Conservation (phyloP, 2,113 vertebrate genomes). For the human region GRCh38 chr11:14225501-14226000, state of each 20-base stretch:
- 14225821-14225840: background rate
- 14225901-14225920: background rate
- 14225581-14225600: conserved; percentile 36
- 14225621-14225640: conserved; percentile 46
- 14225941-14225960: background rate
- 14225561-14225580: background rate
- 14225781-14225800: background rate
- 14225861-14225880: background rate
- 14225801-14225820: background rate
- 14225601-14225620: conserved; percentile 30
- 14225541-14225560: background rate
- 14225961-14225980: background rate
- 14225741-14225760: background rate
- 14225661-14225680: conserved; percentile 32
- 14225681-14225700: conserved; percentile 36
- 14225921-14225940: too few relatives aligned
- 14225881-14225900: background rate
- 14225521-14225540: background rate
- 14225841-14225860: background rate
- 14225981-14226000: background rate
- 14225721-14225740: conserved; percentile 54
- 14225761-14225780: background rate
- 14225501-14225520: conserved; percentile 55
- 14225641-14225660: conserved; percentile 47
- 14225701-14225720: conserved; percentile 37